A percentile compares a stretch with the other conserved stretches of the same genome.
phyloP scores from a whole-genome alignment of 1,140 invertebrate species.

The Cotesia chilonis region DNA sequence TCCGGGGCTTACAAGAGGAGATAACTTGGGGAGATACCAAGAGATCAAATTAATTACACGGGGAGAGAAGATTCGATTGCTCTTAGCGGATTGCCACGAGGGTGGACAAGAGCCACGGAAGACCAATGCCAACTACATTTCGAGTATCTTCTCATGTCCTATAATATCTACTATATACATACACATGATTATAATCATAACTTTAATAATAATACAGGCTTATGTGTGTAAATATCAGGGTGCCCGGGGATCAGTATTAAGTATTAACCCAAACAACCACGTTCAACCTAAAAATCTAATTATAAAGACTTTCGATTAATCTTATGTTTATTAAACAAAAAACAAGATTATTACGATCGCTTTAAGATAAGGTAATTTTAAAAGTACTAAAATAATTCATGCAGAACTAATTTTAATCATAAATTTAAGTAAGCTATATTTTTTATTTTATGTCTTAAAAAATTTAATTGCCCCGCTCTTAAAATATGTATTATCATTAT shows the following conservation, averaged over 20 bases:
- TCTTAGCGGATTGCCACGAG: slow-evolving; percentile 40
- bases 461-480: no score
- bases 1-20: slow-evolving; percentile 32
- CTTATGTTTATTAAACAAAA: no score
- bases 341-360: no score
- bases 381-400: no score
- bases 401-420: not conserved
- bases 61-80: slow-evolving; percentile 38
- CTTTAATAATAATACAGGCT: no score
- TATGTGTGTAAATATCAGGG: no score
- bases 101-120: slow-evolving; percentile 13
- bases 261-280: no score
- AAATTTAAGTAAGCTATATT: slow-evolving; percentile 2
- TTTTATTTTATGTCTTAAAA: no score
- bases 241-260: no score
- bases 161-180: not conserved
- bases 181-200: not conserved
- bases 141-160: slow-evolving; percentile 3
- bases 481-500: not conserved
- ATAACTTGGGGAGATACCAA: slow-evolving; percentile 39
- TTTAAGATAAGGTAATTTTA: no score
- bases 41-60: slow-evolving; percentile 44
- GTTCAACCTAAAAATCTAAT: no score
- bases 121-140: slow-evolving; percentile 4
- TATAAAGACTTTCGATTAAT: no score